Evolutionary conservation across 92 coral and sea anemone genomes (phyloP).

Genomic region (Epizoanthus rinbou): DNA sequence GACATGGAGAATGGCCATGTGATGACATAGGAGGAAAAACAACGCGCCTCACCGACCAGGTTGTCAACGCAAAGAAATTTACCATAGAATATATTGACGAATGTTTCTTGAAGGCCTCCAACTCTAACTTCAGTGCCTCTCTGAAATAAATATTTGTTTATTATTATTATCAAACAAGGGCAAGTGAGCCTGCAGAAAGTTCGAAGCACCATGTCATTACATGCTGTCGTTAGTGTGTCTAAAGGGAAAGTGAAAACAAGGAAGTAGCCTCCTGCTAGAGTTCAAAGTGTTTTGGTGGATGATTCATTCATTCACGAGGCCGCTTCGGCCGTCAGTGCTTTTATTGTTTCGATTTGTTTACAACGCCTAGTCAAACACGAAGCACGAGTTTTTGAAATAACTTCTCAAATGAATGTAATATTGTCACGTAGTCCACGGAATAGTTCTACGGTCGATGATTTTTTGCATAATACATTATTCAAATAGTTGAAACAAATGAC

Average conservation of each 20-base stretch:
- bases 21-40: constrained; percentile 56
- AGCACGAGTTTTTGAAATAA: too few species aligned
- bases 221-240: constrained; percentile 18
- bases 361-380: too few species aligned
- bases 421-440: too few species aligned
- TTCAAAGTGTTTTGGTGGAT: constrained; percentile 35
- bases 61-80: constrained; percentile 42
- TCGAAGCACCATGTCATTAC: constrained; percentile 22
- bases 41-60: constrained; percentile 57
- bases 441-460: too few species aligned
- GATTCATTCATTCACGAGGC: too few species aligned
- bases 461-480: too few species aligned
- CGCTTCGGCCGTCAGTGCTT: too few species aligned
- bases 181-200: background rate
- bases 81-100: constrained; percentile 42
- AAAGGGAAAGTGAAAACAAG: constrained; percentile 19
- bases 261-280: constrained; percentile 28
- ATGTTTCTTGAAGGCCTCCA: constrained; percentile 44
- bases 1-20: constrained; percentile 53
- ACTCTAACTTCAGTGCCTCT: constrained; percentile 3
- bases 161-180: background rate
- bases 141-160: constrained; percentile 41
- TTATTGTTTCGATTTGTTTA: too few species aligned
- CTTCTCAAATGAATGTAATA: too few species aligned
- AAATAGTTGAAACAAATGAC: too few species aligned